phyloP scores from a whole-genome alignment of 2,113 vertebrate genomes.

The Camarhynchus parvulus region DNA sequence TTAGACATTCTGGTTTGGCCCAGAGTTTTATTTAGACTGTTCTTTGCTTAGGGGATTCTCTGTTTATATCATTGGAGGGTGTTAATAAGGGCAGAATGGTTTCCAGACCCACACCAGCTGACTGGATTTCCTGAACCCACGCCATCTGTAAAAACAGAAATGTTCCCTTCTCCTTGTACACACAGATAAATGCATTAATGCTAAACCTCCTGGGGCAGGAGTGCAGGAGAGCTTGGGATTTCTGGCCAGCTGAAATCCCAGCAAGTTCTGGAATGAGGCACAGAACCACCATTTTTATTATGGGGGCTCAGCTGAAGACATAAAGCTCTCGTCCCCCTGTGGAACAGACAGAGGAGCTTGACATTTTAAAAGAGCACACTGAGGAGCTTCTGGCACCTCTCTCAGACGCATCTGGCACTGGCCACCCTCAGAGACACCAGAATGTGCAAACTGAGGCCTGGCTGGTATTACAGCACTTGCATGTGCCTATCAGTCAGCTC shows the following conservation, averaged over 20 bases:
- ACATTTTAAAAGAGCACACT: slow-evolving; percentile 4
- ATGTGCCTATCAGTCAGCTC: background rate
- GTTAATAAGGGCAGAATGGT: slow-evolving; percentile 71
- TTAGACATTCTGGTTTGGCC: slow-evolving; percentile 62
- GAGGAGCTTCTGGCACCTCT: slow-evolving; percentile 18
- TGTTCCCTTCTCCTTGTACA: slow-evolving; percentile 52
- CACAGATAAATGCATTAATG: slow-evolving; percentile 46
- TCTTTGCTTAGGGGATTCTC: slow-evolving; percentile 69
- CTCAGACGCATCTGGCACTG: background rate
- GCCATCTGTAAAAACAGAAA: slow-evolving; percentile 70
- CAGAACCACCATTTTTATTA: background rate
- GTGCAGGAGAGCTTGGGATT: background rate
- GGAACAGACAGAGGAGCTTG: background rate
- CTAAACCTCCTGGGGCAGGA: background rate
- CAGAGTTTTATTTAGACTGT: slow-evolving; percentile 67
- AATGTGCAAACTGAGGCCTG: background rate
- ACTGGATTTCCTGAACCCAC: slow-evolving; percentile 64
- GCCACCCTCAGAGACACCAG: background rate
- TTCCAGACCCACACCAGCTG: slow-evolving; percentile 69
- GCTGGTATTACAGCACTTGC: background rate
- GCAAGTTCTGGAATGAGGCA: background rate
- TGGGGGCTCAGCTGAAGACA: background rate
- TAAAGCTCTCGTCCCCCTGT: background rate
- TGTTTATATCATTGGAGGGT: slow-evolving; percentile 65
- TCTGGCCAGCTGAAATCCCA: slow-evolving; percentile 18